Percentiles rank a stretch among this genome's conserved stretches.
These are phyloP conservation scores for Synergus gifuensis DNA, from an alignment of 2,888 invertebrate genomes.

Conservation along the genomic window DNA sequence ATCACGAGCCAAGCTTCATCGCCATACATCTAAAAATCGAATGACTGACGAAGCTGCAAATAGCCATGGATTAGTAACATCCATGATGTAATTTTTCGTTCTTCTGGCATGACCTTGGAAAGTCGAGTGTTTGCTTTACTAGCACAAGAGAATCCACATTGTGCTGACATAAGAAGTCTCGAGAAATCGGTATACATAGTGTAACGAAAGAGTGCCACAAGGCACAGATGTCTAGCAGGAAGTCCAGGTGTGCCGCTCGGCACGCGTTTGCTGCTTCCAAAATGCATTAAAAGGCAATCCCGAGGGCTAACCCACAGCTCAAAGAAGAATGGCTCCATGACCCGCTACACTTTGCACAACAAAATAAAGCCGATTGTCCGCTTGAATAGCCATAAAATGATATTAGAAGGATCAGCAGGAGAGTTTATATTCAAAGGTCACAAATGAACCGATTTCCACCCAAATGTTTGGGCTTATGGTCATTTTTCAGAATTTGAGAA, in stretches of 20 bases:
- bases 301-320: neutral
- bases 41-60: neutral
- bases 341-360: constrained; percentile 1
- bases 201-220: neutral
- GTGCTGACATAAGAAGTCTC: neutral
- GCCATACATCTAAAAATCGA: neutral
- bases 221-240: constrained; percentile 52
- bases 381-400: neutral
- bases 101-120: neutral
- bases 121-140: neutral
- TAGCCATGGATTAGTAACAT: neutral
- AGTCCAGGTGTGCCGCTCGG: constrained; percentile 52
- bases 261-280: constrained; percentile 45
- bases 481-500: neutral
- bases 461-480: neutral
- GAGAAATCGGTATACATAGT: neutral
- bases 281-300: neutral
- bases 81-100: neutral
- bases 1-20: neutral
- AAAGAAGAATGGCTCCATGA: neutral
- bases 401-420: neutral
- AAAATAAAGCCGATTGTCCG: neutral
- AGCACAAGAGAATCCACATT: neutral
- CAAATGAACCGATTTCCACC: neutral
- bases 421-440: neutral